These are phyloP conservation scores for Astyanax mexicanus DNA, from an alignment of 2,797 vertebrate species.

Conservation along the genomic window DNA sequence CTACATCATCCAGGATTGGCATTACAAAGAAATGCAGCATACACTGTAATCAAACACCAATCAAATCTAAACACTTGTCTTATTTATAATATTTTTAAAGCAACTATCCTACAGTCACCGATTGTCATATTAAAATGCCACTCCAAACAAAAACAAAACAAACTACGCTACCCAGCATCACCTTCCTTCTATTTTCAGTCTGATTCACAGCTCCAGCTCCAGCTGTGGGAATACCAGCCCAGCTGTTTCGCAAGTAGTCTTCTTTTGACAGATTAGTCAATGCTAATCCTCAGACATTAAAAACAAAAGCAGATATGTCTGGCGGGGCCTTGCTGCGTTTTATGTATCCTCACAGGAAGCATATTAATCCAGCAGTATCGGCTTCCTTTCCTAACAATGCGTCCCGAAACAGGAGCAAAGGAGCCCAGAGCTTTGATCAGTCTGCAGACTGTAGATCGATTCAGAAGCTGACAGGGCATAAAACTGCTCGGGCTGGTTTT, in stretches of 20 bases:
- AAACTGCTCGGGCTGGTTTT: not conserved
- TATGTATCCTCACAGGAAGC: slow-evolving; percentile 15
- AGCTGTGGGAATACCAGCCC: not conserved
- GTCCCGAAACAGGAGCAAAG: not conserved
- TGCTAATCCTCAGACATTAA: not conserved
- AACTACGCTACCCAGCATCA: no score
- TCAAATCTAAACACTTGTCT: no score
- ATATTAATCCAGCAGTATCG: slow-evolving; percentile 10
- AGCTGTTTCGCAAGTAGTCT: not conserved
- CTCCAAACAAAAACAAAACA: no score
- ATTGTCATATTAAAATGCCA: no score
- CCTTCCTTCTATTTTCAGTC: not conserved
- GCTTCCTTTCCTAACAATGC: not conserved
- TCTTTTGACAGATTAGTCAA: slow-evolving; percentile 4
- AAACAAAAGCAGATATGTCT: slow-evolving; percentile 26
- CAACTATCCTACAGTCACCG: no score
- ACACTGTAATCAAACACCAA: no score
- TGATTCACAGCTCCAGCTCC: not conserved
- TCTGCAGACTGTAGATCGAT: slow-evolving; percentile 5
- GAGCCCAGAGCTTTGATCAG: not conserved
- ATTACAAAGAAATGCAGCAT: no score
- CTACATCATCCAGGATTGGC: no score
- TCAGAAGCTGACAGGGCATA: not conserved
- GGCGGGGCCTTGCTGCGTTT: not conserved
- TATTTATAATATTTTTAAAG: no score